Percentiles rank a stretch among this genome's conserved stretches.
These are phyloP conservation scores for Ctenochaetus hawaiiensis DNA, from an alignment of 2,797 vertebrate genomes.

Conservation along the genomic window DNA sequence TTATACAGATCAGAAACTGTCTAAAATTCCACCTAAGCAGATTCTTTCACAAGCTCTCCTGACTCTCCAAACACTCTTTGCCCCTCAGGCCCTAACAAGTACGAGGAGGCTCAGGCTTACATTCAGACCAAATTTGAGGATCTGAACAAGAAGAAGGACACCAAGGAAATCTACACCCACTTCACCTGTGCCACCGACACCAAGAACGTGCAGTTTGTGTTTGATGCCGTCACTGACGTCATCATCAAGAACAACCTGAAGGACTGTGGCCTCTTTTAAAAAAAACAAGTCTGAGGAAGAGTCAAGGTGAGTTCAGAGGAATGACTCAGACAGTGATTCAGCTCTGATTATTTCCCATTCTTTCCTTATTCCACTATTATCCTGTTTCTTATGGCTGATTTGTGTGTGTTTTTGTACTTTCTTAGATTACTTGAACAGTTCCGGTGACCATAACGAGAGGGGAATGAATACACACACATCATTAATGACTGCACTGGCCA, in stretches of 20 bases:
- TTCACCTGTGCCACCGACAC: constrained; percentile 99
- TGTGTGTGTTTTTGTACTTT: constrained; percentile 25
- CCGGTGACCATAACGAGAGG: constrained; percentile 76
- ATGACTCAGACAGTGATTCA: not conserved
- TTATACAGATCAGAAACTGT: not conserved
- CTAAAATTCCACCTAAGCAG: not conserved
- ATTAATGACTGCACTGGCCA: constrained; percentile 85
- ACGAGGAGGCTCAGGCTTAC: constrained; percentile 94
- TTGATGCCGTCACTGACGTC: constrained; percentile 96
- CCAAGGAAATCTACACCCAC: constrained; percentile 99
- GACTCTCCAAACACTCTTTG: not conserved
- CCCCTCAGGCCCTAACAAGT: constrained; percentile 90
- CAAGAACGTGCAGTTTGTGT: constrained; percentile 99
- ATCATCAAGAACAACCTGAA: constrained; percentile 99
- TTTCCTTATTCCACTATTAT: not conserved
- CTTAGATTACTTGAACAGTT: constrained; percentile 89
- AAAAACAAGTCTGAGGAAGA: constrained; percentile 21
- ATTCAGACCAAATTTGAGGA: constrained; percentile 99
- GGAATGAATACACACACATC: constrained; percentile 70
- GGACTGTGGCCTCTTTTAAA: constrained; percentile 97
- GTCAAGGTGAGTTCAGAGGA: constrained; percentile 67
- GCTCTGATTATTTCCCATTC: not conserved
- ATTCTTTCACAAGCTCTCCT: not conserved
- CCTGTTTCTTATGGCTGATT: constrained; percentile 16
- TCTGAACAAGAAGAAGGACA: constrained; percentile 98